These are phyloP conservation scores for Hololepta plana DNA, from an alignment of 2,888 invertebrate genomes.

Conservation along the genomic window DNA sequence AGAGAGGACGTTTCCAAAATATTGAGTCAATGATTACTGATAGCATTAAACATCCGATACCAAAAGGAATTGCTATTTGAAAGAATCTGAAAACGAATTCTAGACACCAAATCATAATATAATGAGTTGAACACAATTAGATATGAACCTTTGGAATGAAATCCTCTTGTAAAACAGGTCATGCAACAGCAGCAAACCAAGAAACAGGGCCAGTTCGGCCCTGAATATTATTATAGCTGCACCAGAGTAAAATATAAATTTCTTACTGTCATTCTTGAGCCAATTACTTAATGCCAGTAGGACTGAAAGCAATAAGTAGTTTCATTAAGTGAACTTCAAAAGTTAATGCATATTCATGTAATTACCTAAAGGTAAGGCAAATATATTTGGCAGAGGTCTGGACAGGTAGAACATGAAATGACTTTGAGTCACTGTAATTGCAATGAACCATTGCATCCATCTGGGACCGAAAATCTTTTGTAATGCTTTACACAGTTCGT, in stretches of 20 bases:
- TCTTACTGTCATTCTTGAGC: constrained; percentile 55
- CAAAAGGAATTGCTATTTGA: constrained; percentile 54
- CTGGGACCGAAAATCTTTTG: constrained; percentile 58
- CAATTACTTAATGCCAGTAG: constrained; percentile 71
- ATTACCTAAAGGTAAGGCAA: constrained; percentile 84
- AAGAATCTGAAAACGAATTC: constrained; percentile 38
- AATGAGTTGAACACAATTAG: no score
- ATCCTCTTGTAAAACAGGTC: constrained; percentile 59
- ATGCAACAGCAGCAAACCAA: constrained; percentile 69
- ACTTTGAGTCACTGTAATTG: constrained; percentile 82
- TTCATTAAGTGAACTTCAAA: constrained; percentile 6
- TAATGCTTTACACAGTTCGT: constrained; percentile 53
- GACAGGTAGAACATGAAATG: constrained; percentile 96
- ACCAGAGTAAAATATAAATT: constrained; percentile 70
- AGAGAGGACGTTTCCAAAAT: constrained; percentile 78
- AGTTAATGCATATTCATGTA: constrained; percentile 13
- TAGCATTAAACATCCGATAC: constrained; percentile 42
- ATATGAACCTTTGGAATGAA: constrained; percentile 37
- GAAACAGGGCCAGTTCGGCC: constrained; percentile 69
- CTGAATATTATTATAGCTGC: constrained; percentile 80
- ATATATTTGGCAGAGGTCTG: constrained; percentile 85
- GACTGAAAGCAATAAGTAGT: constrained; percentile 37
- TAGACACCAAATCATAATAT: no score
- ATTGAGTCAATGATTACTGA: constrained; percentile 77
- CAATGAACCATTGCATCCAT: constrained; percentile 64